phyloP scores from a whole-genome alignment of 2,888 invertebrate species.

The Cordilura impudica region DNA sequence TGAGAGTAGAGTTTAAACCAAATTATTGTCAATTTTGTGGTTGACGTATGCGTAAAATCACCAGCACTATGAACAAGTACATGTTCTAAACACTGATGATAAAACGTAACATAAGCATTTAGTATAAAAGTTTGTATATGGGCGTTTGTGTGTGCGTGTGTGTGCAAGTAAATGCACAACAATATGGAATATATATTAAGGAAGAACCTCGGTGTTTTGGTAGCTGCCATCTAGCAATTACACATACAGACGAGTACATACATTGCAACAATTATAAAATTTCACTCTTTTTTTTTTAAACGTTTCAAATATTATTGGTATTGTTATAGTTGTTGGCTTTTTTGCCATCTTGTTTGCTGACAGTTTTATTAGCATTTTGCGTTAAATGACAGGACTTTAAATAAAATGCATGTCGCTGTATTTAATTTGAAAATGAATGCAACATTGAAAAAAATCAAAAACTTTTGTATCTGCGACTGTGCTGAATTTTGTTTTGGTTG shows the following conservation, averaged over 20 bases:
- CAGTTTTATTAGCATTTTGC: constrained; percentile 63
- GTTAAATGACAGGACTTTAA: constrained; percentile 60
- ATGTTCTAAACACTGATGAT: constrained; percentile 51
- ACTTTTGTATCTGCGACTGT: background rate
- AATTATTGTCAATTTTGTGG: constrained; percentile 63
- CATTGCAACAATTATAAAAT: constrained; percentile 49
- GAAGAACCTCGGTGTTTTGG: background rate
- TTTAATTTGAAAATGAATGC: constrained; percentile 52
- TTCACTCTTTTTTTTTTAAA: constrained; percentile 49
- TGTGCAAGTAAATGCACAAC: background rate
- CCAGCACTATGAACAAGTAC: constrained; percentile 56
- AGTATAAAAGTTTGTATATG: background rate
- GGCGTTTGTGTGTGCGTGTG: background rate
- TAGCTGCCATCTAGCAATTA: constrained; percentile 14
- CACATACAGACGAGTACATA: too few species aligned
- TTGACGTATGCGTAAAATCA: constrained; percentile 63
- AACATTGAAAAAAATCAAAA: constrained; percentile 12
- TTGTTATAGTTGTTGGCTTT: background rate
- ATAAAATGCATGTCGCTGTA: constrained; percentile 50
- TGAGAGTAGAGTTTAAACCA: constrained; percentile 48
- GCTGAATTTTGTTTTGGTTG: constrained; percentile 4
- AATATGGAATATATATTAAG: background rate
- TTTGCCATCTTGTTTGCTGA: constrained; percentile 51
- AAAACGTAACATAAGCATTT: constrained; percentile 46
- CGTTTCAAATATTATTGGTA: background rate